Percentiles rank a stretch among this genome's conserved stretches.
Evolutionary conservation across 2,888 invertebrate genomes (phyloP).

Genomic region (Blera fallax): DNA sequence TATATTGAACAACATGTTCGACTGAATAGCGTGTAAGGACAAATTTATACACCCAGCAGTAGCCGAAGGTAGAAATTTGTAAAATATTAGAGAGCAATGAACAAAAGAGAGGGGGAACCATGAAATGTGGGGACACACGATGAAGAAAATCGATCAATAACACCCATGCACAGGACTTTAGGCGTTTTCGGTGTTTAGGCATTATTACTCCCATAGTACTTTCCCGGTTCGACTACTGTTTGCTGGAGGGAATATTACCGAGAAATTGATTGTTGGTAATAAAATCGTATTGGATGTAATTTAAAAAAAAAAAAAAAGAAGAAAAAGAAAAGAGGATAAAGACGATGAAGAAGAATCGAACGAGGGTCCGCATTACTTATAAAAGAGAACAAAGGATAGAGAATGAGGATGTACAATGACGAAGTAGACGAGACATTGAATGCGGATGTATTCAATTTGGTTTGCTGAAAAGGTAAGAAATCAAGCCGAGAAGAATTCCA

Average conservation of each 20-base stretch:
- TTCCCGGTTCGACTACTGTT: conserved; percentile 20
- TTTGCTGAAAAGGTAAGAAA: conserved; percentile 41
- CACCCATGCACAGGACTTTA: conserved; percentile 50
- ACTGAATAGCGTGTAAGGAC: conserved; percentile 41
- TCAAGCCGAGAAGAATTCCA: not conserved
- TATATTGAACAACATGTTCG: conserved; percentile 58
- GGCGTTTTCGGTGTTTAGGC: conserved; percentile 57
- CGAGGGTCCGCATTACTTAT: conserved; percentile 6
- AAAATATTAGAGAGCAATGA: conserved; percentile 35
- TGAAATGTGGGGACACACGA: not conserved
- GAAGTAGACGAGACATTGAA: conserved; percentile 35
- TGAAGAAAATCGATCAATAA: conserved; percentile 57
- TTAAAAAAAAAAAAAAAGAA: conserved; percentile 37
- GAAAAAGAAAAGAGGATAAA: not conserved
- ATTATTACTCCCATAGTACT: conserved; percentile 34
- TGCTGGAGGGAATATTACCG: conserved; percentile 53
- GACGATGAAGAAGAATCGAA: not conserved
- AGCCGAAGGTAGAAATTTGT: conserved; percentile 64
- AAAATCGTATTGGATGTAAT: conserved; percentile 64
- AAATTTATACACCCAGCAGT: conserved; percentile 43
- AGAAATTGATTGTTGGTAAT: conserved; percentile 66
- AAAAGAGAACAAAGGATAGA: not conserved
- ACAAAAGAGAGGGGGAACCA: not conserved
- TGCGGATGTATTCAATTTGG: conserved; percentile 38
- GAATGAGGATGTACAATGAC: conserved; percentile 33